Evolutionary conservation across 1,140 invertebrate species (phyloP).

Genomic region (Camponotus vicinus): DNA sequence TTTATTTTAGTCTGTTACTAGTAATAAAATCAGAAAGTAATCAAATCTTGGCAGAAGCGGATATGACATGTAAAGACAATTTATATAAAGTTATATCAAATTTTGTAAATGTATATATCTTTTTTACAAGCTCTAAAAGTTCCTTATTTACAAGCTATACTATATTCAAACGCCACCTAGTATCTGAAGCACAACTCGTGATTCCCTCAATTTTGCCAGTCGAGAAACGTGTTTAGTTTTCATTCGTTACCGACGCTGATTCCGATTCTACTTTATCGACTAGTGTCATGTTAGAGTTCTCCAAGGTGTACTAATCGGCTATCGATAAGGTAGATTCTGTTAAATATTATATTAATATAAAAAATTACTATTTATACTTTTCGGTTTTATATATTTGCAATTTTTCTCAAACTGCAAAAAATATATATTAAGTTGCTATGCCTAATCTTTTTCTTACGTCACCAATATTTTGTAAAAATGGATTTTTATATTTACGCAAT

Average conservation of each 20-base stretch:
- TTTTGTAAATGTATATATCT: background rate
- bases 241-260: conserved; percentile 17
- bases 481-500: background rate
- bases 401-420: conserved; percentile 5
- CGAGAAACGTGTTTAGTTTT: conserved; percentile 1
- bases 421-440: background rate
- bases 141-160: conserved; percentile 7
- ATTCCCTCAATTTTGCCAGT: background rate
- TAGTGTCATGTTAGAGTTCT: background rate
- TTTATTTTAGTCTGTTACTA: background rate
- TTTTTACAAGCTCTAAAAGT: background rate
- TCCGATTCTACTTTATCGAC: conserved; percentile 32
- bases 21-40: background rate
- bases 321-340: conserved; percentile 13
- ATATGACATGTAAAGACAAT: background rate
- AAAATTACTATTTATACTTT: background rate
- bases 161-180: conserved; percentile 43
- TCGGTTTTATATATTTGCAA: background rate
- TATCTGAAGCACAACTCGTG: background rate
- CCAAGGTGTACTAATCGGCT: background rate
- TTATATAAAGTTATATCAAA: background rate
- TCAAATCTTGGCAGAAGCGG: background rate
- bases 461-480: background rate
- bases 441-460: background rate
- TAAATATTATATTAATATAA: background rate